A percentile compares a stretch with the other conserved stretches of the same genome.
phyloP scores from a whole-genome alignment of 1,140 invertebrate species.

The Halesus radiatus region DNA sequence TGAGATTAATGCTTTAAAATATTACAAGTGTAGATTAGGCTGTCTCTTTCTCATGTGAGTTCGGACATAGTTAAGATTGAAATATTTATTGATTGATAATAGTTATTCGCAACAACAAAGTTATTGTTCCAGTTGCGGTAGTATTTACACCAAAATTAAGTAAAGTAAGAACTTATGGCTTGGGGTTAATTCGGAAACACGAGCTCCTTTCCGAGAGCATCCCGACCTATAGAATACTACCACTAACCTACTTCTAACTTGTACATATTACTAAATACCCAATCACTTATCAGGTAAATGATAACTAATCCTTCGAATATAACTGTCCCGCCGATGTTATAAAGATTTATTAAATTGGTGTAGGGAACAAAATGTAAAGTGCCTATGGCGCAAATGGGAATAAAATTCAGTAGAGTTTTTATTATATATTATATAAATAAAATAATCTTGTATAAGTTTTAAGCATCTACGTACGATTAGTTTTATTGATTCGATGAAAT shows the following conservation, averaged over 20 bases:
- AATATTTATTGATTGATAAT: constrained; percentile 30
- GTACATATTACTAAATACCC: background rate
- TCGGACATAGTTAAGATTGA: constrained; percentile 7
- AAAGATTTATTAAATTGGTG: constrained; percentile 13
- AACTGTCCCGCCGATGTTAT: constrained; percentile 32
- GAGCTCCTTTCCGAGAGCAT: constrained; percentile 55
- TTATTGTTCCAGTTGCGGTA: constrained; percentile 43
- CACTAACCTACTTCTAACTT: background rate
- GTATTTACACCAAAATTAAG: constrained; percentile 41
- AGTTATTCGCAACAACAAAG: constrained; percentile 41
- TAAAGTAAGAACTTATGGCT: constrained; percentile 54
- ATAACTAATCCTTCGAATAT: background rate
- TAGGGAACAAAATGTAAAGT: constrained; percentile 13
- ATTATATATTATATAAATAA: no score
- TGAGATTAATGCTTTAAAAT: constrained; percentile 53
- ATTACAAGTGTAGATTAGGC: background rate
- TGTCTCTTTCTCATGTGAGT: constrained; percentile 46
- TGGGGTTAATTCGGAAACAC: constrained; percentile 53
- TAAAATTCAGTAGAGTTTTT: background rate
- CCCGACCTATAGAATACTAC: constrained; percentile 39
- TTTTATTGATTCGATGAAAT: constrained; percentile 20
- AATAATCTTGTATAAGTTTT: background rate
- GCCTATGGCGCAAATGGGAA: background rate
- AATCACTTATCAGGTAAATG: background rate
- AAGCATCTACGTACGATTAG: background rate